phyloP scores from a whole-genome alignment of 1,140 invertebrate genomes.

The Magallana gigas region DNA sequence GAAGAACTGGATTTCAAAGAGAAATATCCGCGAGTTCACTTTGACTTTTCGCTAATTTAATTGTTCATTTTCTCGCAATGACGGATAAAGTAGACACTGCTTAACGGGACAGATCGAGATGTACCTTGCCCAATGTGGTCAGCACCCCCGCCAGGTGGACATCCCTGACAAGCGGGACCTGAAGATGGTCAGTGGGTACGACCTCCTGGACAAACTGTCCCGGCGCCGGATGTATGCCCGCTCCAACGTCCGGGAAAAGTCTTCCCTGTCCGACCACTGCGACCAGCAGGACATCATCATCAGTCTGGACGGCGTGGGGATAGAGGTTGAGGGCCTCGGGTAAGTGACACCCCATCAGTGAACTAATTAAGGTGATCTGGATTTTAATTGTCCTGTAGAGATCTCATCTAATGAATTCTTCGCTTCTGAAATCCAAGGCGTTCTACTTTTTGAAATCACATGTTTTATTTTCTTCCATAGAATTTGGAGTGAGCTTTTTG shows the following conservation, averaged over 20 bases:
- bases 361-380: background rate
- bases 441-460: too few species aligned
- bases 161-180: background rate
- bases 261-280: slow-evolving; percentile 25
- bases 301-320: background rate
- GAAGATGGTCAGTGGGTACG: slow-evolving; percentile 49
- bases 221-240: slow-evolving; percentile 43
- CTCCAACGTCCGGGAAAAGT: slow-evolving; percentile 43
- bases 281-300: slow-evolving; percentile 6
- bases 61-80: too few species aligned
- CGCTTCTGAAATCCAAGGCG: too few species aligned
- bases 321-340: slow-evolving; percentile 26
- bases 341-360: background rate
- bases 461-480: too few species aligned
- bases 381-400: too few species aligned
- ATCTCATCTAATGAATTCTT: too few species aligned
- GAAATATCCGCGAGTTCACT: too few species aligned
- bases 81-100: background rate
- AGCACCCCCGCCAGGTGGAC: background rate
- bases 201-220: slow-evolving; percentile 49
- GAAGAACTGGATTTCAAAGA: background rate
- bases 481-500: too few species aligned
- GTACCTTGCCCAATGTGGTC: background rate
- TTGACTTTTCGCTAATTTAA: too few species aligned
- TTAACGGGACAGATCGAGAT: background rate